These are phyloP conservation scores for Eulemur mongoz DNA, from an alignment of 2,797 vertebrate genomes.

Conservation along the genomic window DNA sequence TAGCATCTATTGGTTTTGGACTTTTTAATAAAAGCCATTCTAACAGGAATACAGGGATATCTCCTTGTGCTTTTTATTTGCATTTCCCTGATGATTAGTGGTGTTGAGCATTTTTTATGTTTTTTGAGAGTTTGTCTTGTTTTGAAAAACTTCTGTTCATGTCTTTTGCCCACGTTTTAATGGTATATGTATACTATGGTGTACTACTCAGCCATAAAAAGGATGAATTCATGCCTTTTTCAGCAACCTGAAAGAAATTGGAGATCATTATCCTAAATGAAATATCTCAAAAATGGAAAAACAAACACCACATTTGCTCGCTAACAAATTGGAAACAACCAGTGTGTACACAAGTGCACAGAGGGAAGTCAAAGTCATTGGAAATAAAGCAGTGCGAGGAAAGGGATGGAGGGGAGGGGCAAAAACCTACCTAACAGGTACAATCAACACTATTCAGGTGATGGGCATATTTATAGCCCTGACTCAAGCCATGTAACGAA, in stretches of 20 bases:
- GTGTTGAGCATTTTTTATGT: not conserved
- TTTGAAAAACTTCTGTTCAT: not conserved
- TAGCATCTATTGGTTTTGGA: not conserved
- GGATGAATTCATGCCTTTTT: not conserved
- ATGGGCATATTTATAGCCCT: not conserved
- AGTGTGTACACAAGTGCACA: not conserved
- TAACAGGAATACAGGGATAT: not conserved
- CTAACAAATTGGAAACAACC: not conserved
- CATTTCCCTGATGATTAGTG: not conserved
- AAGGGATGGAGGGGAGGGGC: not conserved
- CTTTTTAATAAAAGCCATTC: not conserved
- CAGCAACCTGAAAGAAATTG: not conserved
- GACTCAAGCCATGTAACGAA: not conserved
- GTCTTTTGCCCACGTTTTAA: not conserved
- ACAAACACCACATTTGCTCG: not conserved
- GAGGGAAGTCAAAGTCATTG: not conserved
- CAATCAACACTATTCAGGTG: not conserved
- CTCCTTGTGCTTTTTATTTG: not conserved
- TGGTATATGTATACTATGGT: not conserved
- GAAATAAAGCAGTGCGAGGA: not conserved
- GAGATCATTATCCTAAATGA: not conserved
- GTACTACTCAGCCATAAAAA: not conserved
- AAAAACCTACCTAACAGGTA: not conserved
- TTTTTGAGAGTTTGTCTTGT: not conserved
- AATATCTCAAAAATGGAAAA: not conserved